These are phyloP conservation scores for Mormoops blainvillei DNA, from an alignment of 2,113 vertebrate genomes.

Conservation along the genomic window DNA sequence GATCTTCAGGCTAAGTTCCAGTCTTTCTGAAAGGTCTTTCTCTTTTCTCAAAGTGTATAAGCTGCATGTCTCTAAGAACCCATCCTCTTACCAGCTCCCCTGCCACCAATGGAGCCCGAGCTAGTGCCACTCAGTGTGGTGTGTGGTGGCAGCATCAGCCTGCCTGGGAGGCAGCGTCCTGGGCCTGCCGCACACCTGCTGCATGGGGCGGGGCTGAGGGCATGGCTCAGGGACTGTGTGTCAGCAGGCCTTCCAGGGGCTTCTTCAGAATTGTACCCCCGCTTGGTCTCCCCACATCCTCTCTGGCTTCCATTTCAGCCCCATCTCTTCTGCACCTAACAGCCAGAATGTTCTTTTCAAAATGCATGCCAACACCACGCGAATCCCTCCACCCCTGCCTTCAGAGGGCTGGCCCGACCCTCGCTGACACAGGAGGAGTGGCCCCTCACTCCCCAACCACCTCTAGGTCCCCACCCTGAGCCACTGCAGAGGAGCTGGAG, in stretches of 20 bases:
- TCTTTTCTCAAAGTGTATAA: not conserved
- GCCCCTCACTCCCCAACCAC: not conserved
- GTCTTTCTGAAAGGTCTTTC: not conserved
- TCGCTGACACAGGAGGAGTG: not conserved
- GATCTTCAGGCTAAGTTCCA: not conserved
- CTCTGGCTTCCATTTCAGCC: not conserved
- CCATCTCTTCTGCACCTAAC: not conserved
- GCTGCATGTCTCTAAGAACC: not conserved
- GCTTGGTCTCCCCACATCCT: not conserved
- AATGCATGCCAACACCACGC: fast-evolving
- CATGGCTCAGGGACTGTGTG: not conserved
- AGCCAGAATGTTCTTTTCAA: not conserved
- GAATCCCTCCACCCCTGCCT: not conserved
- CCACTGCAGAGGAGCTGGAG: not conserved
- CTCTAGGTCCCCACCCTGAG: not conserved
- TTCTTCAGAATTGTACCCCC: not conserved
- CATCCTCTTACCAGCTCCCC: not conserved
- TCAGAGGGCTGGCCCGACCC: not conserved
- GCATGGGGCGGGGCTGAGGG: fast-evolving
- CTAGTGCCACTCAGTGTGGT: not conserved
- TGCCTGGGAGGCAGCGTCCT: not conserved
- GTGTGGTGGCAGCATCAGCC: fast-evolving
- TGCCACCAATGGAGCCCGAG: fast-evolving
- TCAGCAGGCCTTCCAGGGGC: not conserved
- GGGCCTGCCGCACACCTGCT: fast-evolving